A percentile compares a stretch with the other conserved stretches of the same genome.
These are phyloP conservation scores for Malurus elegans DNA, from an alignment of 2,113 vertebrate genomes.

Conservation along the genomic window DNA sequence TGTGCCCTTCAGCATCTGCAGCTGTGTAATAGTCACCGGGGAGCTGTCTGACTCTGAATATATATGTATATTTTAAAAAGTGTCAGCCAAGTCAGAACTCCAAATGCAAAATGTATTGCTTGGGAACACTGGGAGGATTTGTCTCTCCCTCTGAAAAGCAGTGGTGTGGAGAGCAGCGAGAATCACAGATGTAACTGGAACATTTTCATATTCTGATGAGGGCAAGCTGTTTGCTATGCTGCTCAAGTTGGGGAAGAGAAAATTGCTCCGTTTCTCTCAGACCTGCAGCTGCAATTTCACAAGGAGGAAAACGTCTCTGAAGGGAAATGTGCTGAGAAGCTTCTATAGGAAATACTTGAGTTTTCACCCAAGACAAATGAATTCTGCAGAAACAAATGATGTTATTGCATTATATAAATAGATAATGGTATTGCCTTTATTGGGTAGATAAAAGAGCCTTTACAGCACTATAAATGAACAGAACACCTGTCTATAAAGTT, in stretches of 20 bases:
- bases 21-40: conserved; percentile 58
- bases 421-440: conserved; percentile 1
- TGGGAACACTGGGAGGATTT: conserved; percentile 35
- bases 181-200: neutral
- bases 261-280: neutral
- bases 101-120: conserved; percentile 50
- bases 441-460: neutral
- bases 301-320: neutral
- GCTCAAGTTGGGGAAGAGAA: neutral
- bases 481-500: neutral
- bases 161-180: neutral
- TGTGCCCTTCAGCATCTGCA: conserved; percentile 68
- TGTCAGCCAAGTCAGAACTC: conserved; percentile 50
- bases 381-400: neutral
- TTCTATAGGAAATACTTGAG: neutral
- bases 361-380: neutral
- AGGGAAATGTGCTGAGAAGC: neutral
- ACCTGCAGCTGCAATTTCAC: neutral
- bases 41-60: conserved; percentile 39
- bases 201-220: neutral
- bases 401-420: neutral
- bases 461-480: neutral
- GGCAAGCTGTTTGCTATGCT: neutral
- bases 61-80: neutral
- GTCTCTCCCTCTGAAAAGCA: neutral